Evolutionary conservation across 2,888 invertebrate genomes (phyloP).

Genomic region (Mythimna albipuncta): DNA sequence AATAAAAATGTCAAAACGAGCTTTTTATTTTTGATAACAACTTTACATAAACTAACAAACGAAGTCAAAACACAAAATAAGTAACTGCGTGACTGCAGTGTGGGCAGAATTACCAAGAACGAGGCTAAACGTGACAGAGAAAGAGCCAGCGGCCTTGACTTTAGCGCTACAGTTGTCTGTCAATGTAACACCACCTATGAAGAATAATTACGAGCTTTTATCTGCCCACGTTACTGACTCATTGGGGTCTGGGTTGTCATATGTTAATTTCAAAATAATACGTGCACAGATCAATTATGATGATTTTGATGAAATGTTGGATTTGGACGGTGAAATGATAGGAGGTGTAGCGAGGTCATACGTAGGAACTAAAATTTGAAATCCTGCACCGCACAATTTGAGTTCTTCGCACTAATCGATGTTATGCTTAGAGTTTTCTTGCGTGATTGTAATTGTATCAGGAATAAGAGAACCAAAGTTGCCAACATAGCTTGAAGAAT

Average conservation of each 20-base stretch:
- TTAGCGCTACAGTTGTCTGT: conserved; percentile 31
- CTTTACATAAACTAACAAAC: conserved; percentile 46
- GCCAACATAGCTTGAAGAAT: too few species aligned
- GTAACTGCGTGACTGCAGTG: conserved; percentile 13
- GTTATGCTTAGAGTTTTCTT: too few species aligned
- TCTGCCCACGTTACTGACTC: conserved; percentile 79
- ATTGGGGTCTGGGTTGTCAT: conserved; percentile 65
- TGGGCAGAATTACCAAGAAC: conserved; percentile 50
- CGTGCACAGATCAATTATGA: background rate
- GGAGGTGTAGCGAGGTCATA: too few species aligned
- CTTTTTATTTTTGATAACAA: too few species aligned
- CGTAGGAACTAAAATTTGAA: too few species aligned
- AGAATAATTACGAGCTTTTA: conserved; percentile 74
- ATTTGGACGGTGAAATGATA: too few species aligned
- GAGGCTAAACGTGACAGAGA: conserved; percentile 60
- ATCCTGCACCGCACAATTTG: too few species aligned
- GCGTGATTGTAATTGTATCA: too few species aligned
- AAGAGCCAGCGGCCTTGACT: conserved; percentile 45
- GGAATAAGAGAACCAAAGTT: too few species aligned
- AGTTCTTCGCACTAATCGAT: too few species aligned
- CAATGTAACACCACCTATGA: conserved; percentile 60
- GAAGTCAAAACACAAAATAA: conserved; percentile 6
- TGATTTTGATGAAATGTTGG: background rate
- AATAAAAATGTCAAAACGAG: too few species aligned
- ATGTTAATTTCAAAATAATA: conserved; percentile 11